phyloP scores from a whole-genome alignment of 1,140 invertebrate species.

The Tetramorium alpestre region DNA sequence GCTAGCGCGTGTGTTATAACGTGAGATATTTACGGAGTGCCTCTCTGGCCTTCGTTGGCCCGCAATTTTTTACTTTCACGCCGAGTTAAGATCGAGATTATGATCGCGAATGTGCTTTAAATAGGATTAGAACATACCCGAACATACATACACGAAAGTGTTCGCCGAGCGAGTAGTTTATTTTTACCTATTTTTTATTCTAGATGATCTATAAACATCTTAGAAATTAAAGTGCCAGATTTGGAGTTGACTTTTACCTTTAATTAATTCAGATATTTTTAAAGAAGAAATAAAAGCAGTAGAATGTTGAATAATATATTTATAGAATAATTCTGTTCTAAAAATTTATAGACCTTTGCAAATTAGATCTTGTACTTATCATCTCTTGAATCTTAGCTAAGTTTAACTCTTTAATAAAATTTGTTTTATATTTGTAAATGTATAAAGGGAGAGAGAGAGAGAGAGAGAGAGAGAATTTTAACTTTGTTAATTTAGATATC shows the following conservation, averaged over 20 bases:
- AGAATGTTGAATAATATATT: no score
- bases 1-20: slow-evolving; percentile 26
- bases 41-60: slow-evolving; percentile 2
- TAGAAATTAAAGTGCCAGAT: neutral
- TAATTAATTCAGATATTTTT: neutral
- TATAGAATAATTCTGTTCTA: no score
- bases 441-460: no score
- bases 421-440: no score
- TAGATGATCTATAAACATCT: neutral
- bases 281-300: neutral
- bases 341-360: no score
- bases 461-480: neutral
- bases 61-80: slow-evolving; percentile 37
- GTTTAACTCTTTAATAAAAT: no score
- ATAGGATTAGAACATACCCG: slow-evolving; percentile 4
- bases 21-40: slow-evolving; percentile 26
- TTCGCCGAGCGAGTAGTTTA: neutral
- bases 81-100: slow-evolving; percentile 31
- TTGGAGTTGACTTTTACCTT: neutral
- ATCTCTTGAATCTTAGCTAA: no score
- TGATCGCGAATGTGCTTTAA: slow-evolving; percentile 21
- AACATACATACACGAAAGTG: neutral
- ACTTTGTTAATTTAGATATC: neutral
- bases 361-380: no score
- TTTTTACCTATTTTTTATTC: neutral